Evolutionary conservation across 2,113 vertebrate species (phyloP).

Genomic region (Clarias magur): DNA sequence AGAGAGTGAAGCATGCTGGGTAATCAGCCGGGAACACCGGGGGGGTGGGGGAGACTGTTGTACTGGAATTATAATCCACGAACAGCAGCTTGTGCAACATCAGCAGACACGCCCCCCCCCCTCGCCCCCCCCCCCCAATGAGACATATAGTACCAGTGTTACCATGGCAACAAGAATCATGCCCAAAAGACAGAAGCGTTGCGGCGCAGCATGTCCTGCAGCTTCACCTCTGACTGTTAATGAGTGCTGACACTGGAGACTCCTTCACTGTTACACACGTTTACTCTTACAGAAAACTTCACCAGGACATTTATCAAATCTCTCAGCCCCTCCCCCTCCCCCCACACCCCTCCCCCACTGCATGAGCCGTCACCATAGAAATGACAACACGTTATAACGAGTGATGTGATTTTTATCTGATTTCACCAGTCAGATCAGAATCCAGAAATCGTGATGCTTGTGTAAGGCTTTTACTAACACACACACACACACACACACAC

Average conservation of each 20-base stretch:
- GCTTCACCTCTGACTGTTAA: not conserved
- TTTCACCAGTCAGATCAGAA: not conserved
- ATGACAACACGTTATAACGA: not conserved
- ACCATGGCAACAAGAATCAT: not conserved
- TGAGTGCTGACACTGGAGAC: not conserved
- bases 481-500: not conserved
- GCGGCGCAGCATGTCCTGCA: not conserved
- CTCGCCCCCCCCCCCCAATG: too few species aligned
- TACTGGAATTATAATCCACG: constrained; percentile 1
- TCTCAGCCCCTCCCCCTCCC: too few species aligned
- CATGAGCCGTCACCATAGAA: not conserved
- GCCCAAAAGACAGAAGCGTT: not conserved
- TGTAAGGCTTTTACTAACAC: not conserved
- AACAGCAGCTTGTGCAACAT: not conserved
- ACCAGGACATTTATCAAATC: too few species aligned
- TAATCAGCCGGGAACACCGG: not conserved
- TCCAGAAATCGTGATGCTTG: not conserved
- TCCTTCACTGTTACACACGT: not conserved
- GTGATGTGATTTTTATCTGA: not conserved
- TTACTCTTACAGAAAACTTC: too few species aligned
- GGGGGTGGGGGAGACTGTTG: not conserved
- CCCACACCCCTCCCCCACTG: too few species aligned
- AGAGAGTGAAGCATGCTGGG: not conserved
- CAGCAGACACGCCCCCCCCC: too few species aligned
- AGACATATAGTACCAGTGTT: not conserved